These are phyloP conservation scores for Acronicta psi DNA, from an alignment of 2,888 invertebrate genomes.

Conservation along the genomic window DNA sequence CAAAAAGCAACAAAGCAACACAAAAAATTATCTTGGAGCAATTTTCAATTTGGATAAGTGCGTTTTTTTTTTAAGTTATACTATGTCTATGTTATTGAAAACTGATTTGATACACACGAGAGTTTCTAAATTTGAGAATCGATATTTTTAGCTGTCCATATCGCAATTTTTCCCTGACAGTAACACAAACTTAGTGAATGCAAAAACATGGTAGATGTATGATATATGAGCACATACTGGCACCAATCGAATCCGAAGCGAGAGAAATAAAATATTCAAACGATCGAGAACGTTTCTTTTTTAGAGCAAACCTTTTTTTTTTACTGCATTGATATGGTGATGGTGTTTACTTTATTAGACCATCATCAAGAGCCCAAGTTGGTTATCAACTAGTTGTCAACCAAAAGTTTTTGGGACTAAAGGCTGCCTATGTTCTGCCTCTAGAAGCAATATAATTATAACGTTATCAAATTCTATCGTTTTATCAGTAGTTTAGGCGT, in stretches of 20 bases:
- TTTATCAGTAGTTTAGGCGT: too few species aligned
- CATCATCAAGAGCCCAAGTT: too few species aligned
- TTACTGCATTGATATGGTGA: too few species aligned
- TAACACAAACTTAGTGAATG: slow-evolving; percentile 17
- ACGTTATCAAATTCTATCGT: too few species aligned
- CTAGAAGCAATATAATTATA: too few species aligned
- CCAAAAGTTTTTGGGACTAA: too few species aligned
- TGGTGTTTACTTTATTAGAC: too few species aligned
- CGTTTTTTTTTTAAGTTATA: not conserved
- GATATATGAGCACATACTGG: slow-evolving; percentile 32
- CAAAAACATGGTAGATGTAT: slow-evolving; percentile 15
- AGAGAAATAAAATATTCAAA: slow-evolving; percentile 51
- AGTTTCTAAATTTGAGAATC: too few species aligned
- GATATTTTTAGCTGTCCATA: not conserved
- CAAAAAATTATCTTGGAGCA: not conserved
- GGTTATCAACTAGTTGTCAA: too few species aligned
- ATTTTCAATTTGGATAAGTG: slow-evolving; percentile 20
- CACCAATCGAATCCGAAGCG: slow-evolving; percentile 37
- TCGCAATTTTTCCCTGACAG: not conserved
- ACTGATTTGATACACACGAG: too few species aligned
- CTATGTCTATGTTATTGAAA: not conserved
- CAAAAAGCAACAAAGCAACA: slow-evolving; percentile 18
- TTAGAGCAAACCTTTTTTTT: slow-evolving; percentile 32
- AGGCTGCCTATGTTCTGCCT: too few species aligned
- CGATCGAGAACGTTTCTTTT: slow-evolving; percentile 34